Base-by-base conservation (phyloP, 1,140 invertebrate genomes). In the Cydia pomonella region DNA sequence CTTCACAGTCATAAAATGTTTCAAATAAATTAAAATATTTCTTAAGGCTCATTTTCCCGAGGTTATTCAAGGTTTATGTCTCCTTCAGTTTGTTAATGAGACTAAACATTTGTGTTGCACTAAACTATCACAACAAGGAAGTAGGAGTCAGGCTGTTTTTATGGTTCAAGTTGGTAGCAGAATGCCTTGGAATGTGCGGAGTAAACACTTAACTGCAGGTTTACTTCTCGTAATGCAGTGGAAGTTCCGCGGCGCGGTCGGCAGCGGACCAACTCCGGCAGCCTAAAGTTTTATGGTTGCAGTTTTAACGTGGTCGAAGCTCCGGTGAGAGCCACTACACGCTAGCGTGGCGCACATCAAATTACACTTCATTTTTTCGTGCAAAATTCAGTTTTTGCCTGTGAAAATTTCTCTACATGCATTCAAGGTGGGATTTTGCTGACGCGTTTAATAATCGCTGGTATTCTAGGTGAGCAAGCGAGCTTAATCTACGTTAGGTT, bases 171-270 rank as follows among this genome's bases (percentile, higher is more conserved):
- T 89, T 90, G 73, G 77, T 25, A 73, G 81, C 78, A 86, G 80
- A 83, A 80, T 84, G 84, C 80, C 85, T 87, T 82, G 81, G 82
- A 85, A 90, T 87, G 88, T 88, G 87, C 82, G 81, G 86, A 89
- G 85, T 87, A 91, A 92, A 91, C 87, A 91, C 85, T 92, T 88
- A 91, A 89, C 81, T 87, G 85, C 85, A 86, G 86, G 83, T 89
- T 89, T 82, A 80, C 81, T 84, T 84, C 79, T 82, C 81, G 83
- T 88, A 87, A 85, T 87, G 84, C 83, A 86, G 84, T 78, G 74
- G 74, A 87, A 88, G 82, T 91, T 88, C 80, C 75, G 76, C 77
- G 79, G 74, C 80, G 76, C 79, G 80, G 80, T 84, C 84, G 79
- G 71, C 84, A 80, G 75, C 82, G 77, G 79, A 74, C 75, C 73